Evolutionary conservation across 2,888 invertebrate genomes (phyloP).

Genomic region (Nomada ferruginata): DNA sequence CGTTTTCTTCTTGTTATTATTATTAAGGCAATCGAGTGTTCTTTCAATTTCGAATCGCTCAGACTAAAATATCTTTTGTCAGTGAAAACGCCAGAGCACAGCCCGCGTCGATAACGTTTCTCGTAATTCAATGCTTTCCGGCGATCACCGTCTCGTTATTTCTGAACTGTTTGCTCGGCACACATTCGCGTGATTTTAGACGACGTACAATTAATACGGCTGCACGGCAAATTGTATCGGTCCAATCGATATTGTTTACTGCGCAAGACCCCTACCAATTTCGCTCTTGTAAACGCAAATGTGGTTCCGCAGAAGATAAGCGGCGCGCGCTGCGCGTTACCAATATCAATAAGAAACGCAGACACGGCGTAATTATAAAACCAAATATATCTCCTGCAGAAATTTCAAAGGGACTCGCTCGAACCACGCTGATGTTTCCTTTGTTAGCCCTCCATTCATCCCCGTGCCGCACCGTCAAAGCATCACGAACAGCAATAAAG

Average conservation of each 20-base stretch:
- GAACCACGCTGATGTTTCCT: background rate
- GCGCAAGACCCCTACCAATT: background rate
- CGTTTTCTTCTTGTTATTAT: background rate
- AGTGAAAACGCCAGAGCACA: background rate
- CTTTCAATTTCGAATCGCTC: too few species aligned
- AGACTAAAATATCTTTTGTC: too few species aligned
- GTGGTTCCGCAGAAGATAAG: background rate
- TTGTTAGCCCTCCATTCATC: background rate
- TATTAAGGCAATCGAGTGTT: background rate
- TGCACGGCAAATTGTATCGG: background rate
- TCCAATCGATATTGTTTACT: conserved; percentile 1
- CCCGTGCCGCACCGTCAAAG: background rate
- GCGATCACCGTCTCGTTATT: background rate
- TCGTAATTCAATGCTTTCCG: background rate
- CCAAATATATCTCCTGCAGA: background rate
- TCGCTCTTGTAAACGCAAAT: background rate
- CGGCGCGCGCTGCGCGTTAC: background rate
- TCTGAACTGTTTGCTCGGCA: background rate
- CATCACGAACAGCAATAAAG: conserved; percentile 25
- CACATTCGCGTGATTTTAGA: background rate
- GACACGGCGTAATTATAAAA: background rate
- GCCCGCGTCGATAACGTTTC: background rate
- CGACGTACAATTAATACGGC: background rate
- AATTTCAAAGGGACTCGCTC: background rate
- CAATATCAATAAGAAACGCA: background rate